Percentiles rank a stretch among this genome's conserved stretches.
phyloP scores from a whole-genome alignment of 2,113 vertebrate genomes.

The Circaetus gallicus region DNA sequence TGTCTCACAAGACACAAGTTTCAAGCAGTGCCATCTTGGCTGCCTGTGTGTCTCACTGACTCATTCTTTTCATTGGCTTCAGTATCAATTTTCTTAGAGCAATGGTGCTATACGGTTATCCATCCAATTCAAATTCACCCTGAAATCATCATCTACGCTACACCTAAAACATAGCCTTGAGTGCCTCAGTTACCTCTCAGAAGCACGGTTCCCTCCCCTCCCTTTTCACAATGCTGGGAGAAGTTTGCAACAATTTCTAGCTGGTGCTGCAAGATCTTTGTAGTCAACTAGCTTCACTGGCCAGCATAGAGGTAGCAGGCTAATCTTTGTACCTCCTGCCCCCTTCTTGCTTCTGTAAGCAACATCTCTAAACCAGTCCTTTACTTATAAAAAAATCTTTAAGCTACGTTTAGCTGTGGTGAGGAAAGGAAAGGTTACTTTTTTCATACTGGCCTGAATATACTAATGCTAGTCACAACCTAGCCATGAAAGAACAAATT shows the following conservation, averaged over 20 bases:
- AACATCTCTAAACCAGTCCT: background rate
- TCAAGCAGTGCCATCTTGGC: background rate
- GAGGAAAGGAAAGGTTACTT: background rate
- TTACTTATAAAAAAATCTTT: background rate
- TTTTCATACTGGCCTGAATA: background rate
- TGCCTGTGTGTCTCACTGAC: background rate
- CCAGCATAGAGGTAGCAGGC: background rate
- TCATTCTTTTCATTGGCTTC: background rate
- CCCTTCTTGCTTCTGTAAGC: background rate
- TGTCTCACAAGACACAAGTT: background rate
- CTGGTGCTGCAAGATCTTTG: background rate
- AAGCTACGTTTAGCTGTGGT: background rate
- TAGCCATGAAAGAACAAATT: constrained; percentile 54
- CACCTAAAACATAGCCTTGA: background rate
- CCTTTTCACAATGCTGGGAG: background rate
- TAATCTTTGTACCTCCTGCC: background rate
- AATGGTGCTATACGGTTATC: background rate
- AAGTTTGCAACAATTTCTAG: background rate
- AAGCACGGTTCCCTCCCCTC: background rate
- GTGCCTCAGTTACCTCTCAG: background rate
- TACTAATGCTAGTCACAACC: constrained; percentile 48
- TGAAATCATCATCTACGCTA: background rate
- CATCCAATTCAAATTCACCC: background rate
- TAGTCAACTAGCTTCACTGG: background rate
- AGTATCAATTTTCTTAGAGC: background rate